phyloP scores from a whole-genome alignment of 1,140 invertebrate species.

The Atta cephalotes region DNA sequence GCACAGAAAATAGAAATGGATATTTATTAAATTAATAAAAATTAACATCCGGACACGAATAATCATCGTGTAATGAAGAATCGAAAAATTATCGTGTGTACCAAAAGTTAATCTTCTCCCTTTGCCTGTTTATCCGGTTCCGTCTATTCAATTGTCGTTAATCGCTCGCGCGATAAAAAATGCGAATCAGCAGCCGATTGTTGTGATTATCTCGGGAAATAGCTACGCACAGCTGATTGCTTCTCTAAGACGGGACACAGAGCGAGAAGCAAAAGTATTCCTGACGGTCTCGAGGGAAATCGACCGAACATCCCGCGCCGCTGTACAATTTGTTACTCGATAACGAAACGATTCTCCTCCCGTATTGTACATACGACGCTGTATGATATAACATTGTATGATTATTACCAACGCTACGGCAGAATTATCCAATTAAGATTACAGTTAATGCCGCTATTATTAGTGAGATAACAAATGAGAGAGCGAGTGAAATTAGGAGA shows the following conservation, averaged over 20 bases:
- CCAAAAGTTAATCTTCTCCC: background rate
- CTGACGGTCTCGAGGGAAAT: slow-evolving; percentile 35
- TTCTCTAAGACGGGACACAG: background rate
- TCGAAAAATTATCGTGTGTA: too few relatives aligned
- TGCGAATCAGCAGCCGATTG: slow-evolving; percentile 10
- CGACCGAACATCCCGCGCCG: slow-evolving; percentile 70
- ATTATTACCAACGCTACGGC: slow-evolving; percentile 73
- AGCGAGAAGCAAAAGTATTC: background rate
- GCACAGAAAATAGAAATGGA: too few relatives aligned
- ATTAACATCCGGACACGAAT: too few relatives aligned
- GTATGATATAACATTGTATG: slow-evolving; percentile 72
- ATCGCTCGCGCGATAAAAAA: background rate
- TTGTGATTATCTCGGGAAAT: background rate
- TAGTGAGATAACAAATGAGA: slow-evolving; percentile 54
- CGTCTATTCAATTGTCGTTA: background rate
- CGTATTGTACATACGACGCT: slow-evolving; percentile 73
- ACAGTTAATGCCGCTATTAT: slow-evolving; percentile 76
- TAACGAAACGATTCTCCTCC: slow-evolving; percentile 69
- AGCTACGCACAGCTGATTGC: background rate
- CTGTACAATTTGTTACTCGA: slow-evolving; percentile 78
- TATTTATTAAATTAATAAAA: too few relatives aligned
- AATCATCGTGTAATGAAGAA: too few relatives aligned
- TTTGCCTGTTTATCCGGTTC: background rate
- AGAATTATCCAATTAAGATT: slow-evolving; percentile 73
- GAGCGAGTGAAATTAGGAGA: slow-evolving; percentile 43